These are phyloP conservation scores for Xyrichtys novacula DNA, from an alignment of 2,797 vertebrate genomes.

Conservation along the genomic window DNA sequence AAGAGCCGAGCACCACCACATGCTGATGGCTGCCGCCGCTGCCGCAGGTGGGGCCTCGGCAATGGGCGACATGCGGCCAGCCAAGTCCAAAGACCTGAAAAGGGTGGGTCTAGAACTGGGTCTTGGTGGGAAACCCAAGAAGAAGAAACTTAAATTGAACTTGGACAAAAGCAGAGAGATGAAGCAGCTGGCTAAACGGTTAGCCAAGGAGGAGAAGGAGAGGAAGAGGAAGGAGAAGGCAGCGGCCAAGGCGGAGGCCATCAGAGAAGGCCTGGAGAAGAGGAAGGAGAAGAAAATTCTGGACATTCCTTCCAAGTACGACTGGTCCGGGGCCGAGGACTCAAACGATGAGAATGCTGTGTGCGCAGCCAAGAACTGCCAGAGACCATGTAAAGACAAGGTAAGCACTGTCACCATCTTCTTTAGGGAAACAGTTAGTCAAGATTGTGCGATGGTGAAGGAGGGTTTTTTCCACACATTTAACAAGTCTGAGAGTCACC, in stretches of 20 bases:
- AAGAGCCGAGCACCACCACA: slow-evolving; percentile 90
- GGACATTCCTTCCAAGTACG: slow-evolving; percentile 98
- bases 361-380: slow-evolving; percentile 96
- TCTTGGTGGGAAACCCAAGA: slow-evolving; percentile 91
- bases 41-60: slow-evolving; percentile 62
- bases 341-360: slow-evolving; percentile 98
- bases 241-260: slow-evolving; percentile 89
- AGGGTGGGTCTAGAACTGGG: slow-evolving; percentile 85
- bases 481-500: background rate
- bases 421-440: too few relatives aligned
- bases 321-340: slow-evolving; percentile 98
- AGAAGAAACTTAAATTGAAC: slow-evolving; percentile 96
- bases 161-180: slow-evolving; percentile 95
- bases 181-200: slow-evolving; percentile 95
- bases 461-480: background rate
- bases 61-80: slow-evolving; percentile 77
- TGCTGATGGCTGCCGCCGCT: slow-evolving; percentile 83
- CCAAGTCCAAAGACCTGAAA: slow-evolving; percentile 95
- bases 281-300: slow-evolving; percentile 96
- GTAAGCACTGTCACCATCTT: slow-evolving; percentile 75
- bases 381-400: slow-evolving; percentile 98
- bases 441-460: background rate
- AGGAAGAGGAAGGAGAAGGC: slow-evolving; percentile 96
- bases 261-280: slow-evolving; percentile 92
- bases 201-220: slow-evolving; percentile 97